Base-by-base conservation (phyloP, 2,888 invertebrate genomes). In the Aleiodes alternator region DNA sequence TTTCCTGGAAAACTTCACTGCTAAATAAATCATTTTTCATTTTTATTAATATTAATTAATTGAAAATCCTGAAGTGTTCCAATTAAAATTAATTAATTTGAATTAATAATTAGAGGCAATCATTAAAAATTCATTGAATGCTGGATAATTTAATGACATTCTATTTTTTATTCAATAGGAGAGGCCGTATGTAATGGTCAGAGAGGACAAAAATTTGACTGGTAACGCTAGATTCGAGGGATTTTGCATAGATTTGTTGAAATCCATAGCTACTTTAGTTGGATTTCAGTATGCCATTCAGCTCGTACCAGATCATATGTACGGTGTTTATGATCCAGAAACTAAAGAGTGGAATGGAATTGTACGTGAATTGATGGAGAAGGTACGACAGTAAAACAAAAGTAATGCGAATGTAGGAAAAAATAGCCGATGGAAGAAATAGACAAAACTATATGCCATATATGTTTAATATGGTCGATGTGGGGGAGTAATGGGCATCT, bases 331-430 rank as follows among this genome's bases (percentile, higher is more conserved):
- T 87, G 95, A 97, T 88, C 96, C 96, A 0, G 94, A 95, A 78
- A 96, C 96, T 0, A 96, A 95, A 76, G 93, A 96, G 82, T 97
- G 97, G 97, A 97, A 97, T 82, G 97, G 97, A 2, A 96, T 97
- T 73, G 96, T 97, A 0, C 91, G 94, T 34, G 96, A 97, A 84
- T 91, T 97, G 43, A 95, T 96, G 92, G 96, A 96, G 84, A 93
- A 97, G 91, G 96, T 95, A 87, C 91, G 12, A 16, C 38, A 1
- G 9, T 50, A 56, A 38, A 55, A 68, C 12, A 56, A 76, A 23
- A 23, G 23, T 23, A 23, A 23, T 23, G 23, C 1, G 23, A 23
- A 23, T 23, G 23, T 23, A 23, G 23, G 23, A 23, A 23, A 23
- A 23, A 23, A 23, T 23, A 23, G 23, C 23, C 23, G 1, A 23